Evolutionary conservation across 2,113 vertebrate genomes (phyloP), one percentile per base, ranked within the genome.

Genomic region (Eulacestoma nigropectus): DNA sequence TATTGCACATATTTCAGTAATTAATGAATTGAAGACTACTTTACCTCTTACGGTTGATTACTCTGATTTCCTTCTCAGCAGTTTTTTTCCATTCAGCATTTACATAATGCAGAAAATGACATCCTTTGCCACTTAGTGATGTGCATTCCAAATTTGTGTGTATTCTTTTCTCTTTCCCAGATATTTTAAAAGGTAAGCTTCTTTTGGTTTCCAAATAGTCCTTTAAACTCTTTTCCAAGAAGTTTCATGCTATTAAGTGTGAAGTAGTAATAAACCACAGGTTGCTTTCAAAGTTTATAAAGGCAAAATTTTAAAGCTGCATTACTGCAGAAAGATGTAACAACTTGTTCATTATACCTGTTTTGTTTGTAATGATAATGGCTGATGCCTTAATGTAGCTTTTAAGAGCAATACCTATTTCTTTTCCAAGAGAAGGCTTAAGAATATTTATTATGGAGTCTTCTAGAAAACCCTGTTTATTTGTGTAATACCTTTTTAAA

Each of bases 401-500:
- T 82, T 76, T 77, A 73, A 84, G 59, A 93, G n/a, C 30, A 87
- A 37, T 73, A 42, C 23, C 3, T 10, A 13, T 70, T 94, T 67
- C 19, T 90, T 85, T 90, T 90, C 76, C 68, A 95, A 46, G 42
- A 76, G 67, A 82, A 74, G n/a, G 50, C 42, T 92, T 93, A 47
- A 82, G 62, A 96, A 7, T 76, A 84, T 80, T 89, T 93, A 16
- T 82, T 11, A 90, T 95, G 63, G 95, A 68, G 39, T 73, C 57
- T 73, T 93, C 44, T 92, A 47, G 84, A 95, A 92, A 88, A 21
- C 27, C 5, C 19, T 72, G 30, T 63, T 83, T 89, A 85, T 80
- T 94, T 95, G 52, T 75, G 39, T 90, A 93, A 49, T 90, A 80
- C 47, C 75, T 96, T 96, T 93, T 79, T 53, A 70, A 91, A 97